phyloP scores from a whole-genome alignment of 2,797 vertebrate genomes.

The Thalassophryne amazonica region DNA sequence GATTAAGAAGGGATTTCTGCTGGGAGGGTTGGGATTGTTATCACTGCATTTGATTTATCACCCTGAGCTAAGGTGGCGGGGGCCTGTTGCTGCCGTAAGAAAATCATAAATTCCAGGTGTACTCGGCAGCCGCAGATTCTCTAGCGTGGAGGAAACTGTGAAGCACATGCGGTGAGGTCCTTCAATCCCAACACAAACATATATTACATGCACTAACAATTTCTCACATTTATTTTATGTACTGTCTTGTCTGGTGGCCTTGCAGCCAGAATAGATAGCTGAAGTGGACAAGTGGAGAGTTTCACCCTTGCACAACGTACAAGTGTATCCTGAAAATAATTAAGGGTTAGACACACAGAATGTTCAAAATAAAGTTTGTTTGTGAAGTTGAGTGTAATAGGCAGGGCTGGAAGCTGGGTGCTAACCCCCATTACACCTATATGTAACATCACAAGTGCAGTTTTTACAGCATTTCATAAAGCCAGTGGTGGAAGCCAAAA shows the following conservation, averaged over 20 bases:
- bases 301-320: too few species aligned
- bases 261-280: too few species aligned
- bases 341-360: too few species aligned
- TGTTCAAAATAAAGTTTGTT: too few species aligned
- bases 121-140: slow-evolving; percentile 12
- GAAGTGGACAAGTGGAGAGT: too few species aligned
- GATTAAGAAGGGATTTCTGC: slow-evolving; percentile 74
- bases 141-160: slow-evolving; percentile 31
- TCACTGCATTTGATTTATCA: slow-evolving; percentile 75
- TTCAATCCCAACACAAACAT: background rate
- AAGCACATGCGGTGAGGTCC: slow-evolving; percentile 7
- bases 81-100: slow-evolving; percentile 40
- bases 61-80: slow-evolving; percentile 37
- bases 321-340: too few species aligned
- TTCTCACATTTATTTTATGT: background rate
- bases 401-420: too few species aligned
- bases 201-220: background rate
- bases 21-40: slow-evolving; percentile 69
- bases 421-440: too few species aligned
- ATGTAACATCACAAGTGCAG: too few species aligned
- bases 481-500: too few species aligned
- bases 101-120: slow-evolving; percentile 66
- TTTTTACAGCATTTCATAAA: too few species aligned
- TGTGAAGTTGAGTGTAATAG: too few species aligned
- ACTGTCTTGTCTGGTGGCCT: background rate